Base-by-base conservation (phyloP, 2,888 invertebrate species). In the Ephialtes manifestator region DNA sequence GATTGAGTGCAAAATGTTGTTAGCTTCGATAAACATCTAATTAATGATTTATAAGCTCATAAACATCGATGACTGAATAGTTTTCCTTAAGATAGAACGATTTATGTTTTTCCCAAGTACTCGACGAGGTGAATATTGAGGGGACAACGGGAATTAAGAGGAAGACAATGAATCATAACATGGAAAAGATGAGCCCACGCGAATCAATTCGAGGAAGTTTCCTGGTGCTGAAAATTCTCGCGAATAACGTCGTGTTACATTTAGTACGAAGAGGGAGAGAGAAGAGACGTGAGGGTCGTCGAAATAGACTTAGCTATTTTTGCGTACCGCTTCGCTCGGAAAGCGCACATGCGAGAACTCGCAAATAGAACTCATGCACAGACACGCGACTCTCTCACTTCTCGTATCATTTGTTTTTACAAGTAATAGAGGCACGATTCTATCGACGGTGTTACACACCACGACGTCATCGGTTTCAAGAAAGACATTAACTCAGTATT, bases 231-330 rank as follows among this genome's bases (percentile, higher is more conserved):
- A 46, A 35, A 79, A 78, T 78, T 85, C 55, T 85, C 60, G 65
- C 78, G 81, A 81, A 83, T 83, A 85, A 87, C 72, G 58, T n/a
- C 31, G n/a, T 48, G 84, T 85, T 85, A 85, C 84, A 81, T 81
- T 35, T 63, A 65, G 24, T n/a, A 46, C 4, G 24, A 24, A 39
- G 46, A 51, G 13, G 18, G 39, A 77, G 67, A 18, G 35, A 2
- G 39, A 24, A 13, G 10, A 67, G 51, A n/a, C 39, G 11, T 18
- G 67, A 53, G 68, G 74, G 55, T n/a, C 20, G 83, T 84, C 75
- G 75, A 84, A 87, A 86, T 81, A 83, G 79, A 86, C 67, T 79
- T 77, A 76, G 86, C 87, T 89, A 89, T 89, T 89, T 89, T 88
- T 70, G 87, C 84, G 78, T 72, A 81, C 58, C 75, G 76, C 77